Conservation (phyloP, 2,888 invertebrate genomes). For the Tenthredo scrophulariae region DNA sequence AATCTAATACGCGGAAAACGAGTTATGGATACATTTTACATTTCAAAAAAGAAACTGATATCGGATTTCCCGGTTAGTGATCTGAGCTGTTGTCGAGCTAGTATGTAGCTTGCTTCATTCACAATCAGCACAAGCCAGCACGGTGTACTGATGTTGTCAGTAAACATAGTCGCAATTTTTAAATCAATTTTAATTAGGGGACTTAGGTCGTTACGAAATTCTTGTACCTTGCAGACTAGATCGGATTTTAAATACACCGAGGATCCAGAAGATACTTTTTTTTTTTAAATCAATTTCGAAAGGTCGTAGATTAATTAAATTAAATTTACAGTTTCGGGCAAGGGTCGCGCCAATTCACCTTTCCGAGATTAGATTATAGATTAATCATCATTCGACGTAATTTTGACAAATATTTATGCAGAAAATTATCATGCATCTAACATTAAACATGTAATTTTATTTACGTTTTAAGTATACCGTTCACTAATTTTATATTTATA, state of each 20-base stretch:
- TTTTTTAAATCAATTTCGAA: too few relatives aligned
- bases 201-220: conserved; percentile 63
- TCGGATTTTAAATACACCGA: not conserved
- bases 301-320: too few relatives aligned
- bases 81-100: not conserved
- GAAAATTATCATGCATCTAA: not conserved
- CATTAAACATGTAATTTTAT: not conserved
- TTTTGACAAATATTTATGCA: too few relatives aligned
- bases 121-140: not conserved
- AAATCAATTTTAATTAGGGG: conserved; percentile 71
- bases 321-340: too few relatives aligned
- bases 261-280: too few relatives aligned
- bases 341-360: too few relatives aligned
- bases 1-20: not conserved
- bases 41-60: not conserved
- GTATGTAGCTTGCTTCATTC: not conserved
- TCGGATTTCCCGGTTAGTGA: not conserved
- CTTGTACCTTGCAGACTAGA: not conserved
- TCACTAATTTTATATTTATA: not conserved
- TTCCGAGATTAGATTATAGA: too few relatives aligned
- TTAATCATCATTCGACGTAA: too few relatives aligned
- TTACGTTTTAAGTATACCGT: not conserved
- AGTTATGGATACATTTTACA: not conserved
- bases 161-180: conserved; percentile 66
- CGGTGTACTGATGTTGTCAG: not conserved